Evolutionary conservation across 1,140 invertebrate genomes (phyloP).

Genomic region (Bombus difficillimus): DNA sequence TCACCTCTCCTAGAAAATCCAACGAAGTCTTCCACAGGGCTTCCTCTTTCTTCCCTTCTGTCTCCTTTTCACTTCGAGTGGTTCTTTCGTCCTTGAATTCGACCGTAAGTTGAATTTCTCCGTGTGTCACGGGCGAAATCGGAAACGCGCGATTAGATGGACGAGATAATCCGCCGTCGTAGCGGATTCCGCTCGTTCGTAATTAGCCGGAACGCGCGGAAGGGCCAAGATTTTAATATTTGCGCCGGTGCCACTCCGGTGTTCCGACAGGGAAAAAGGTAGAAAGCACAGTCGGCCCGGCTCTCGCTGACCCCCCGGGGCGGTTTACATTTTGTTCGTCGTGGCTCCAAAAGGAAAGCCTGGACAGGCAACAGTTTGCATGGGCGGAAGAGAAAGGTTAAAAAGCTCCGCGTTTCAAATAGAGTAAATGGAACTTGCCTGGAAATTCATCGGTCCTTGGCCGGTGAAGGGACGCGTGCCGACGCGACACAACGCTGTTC

Average conservation of each 20-base stretch:
- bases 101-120: neutral
- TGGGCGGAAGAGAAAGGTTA: too few species aligned
- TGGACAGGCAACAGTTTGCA: neutral
- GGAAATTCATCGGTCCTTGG: neutral
- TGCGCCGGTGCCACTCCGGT: neutral
- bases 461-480: neutral
- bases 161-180: neutral
- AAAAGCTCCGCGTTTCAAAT: neutral
- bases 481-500: conserved; percentile 20
- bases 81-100: neutral
- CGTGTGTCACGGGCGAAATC: neutral
- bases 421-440: neutral
- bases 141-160: neutral
- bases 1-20: neutral
- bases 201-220: neutral
- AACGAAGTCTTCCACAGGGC: neutral
- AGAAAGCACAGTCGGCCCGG: neutral
- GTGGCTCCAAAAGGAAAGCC: neutral
- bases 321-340: conserved; percentile 9
- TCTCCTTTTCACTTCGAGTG: neutral
- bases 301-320: neutral
- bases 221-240: neutral
- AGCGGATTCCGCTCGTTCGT: neutral
- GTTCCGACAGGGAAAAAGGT: neutral
- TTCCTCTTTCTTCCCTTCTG: neutral